phyloP scores from a whole-genome alignment of 2,888 invertebrate species.

The Dolichomitus sp. region DNA sequence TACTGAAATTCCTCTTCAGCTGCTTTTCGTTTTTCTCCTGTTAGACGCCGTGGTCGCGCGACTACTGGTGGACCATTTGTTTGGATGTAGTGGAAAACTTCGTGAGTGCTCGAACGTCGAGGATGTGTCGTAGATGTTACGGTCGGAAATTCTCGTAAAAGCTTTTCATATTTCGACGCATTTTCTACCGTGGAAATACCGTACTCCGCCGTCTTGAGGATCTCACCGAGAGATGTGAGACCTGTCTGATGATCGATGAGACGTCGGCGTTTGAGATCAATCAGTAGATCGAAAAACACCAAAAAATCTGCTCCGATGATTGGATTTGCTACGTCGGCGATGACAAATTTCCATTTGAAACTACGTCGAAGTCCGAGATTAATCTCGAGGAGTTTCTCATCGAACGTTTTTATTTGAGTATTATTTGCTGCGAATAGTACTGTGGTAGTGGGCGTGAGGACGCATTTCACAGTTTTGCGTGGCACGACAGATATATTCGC shows the following conservation, averaged over 20 bases:
- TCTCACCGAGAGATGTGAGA: conserved; percentile 12
- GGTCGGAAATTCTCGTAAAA: conserved; percentile 26
- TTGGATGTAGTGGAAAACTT: conserved; percentile 74
- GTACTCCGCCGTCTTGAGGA: background rate
- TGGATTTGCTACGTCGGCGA: conserved; percentile 53
- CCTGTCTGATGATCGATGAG: conserved; percentile 32
- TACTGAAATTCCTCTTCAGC: conserved; percentile 78
- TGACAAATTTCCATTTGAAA: conserved; percentile 60
- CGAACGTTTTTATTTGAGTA: too few species aligned
- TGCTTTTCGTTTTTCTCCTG: conserved; percentile 76
- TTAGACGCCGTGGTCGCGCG: conserved; percentile 78
- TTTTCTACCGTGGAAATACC: conserved; percentile 12
- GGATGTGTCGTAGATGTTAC: conserved; percentile 38
- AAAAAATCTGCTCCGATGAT: conserved; percentile 66
- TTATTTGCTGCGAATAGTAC: too few species aligned
- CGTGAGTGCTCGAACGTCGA: background rate
- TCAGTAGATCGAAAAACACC: conserved; percentile 41
- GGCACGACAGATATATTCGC: too few species aligned
- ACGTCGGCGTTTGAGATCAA: conserved; percentile 51
- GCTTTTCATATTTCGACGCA: background rate
- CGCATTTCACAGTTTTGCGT: too few species aligned
- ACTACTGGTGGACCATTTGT: conserved; percentile 80
- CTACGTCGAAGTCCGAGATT: conserved; percentile 49
- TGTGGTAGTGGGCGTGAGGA: too few species aligned
- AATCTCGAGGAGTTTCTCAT: conserved; percentile 25